Evolutionary conservation across 2,797 vertebrate genomes (phyloP).

Genomic region (Todus mexicanus): DNA sequence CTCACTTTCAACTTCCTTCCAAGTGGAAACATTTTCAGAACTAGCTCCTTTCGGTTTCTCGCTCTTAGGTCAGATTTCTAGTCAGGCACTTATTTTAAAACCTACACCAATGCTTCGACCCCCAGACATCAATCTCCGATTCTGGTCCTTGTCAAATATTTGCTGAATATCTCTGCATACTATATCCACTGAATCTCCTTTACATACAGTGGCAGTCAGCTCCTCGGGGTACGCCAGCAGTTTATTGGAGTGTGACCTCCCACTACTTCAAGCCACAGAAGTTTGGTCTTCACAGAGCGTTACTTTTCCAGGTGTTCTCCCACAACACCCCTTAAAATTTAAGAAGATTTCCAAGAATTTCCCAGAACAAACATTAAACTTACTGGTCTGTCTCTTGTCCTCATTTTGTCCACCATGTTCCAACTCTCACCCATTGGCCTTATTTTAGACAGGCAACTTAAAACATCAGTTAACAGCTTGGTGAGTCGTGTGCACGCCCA

Average conservation of each 20-base stretch:
- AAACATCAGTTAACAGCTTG: not conserved
- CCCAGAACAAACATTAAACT: constrained; percentile 42
- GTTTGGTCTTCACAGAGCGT: not conserved
- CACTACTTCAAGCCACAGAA: not conserved
- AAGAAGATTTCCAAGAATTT: constrained; percentile 39
- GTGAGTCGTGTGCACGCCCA: not conserved
- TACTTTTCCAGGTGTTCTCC: constrained; percentile 56
- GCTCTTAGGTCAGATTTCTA: not conserved
- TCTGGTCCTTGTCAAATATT: not conserved
- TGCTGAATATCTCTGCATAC: not conserved
- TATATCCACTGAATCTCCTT: not conserved
- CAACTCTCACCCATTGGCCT: not conserved
- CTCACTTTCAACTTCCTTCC: not conserved
- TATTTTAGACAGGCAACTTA: not conserved
- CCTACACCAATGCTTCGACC: not conserved
- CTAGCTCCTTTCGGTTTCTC: not conserved
- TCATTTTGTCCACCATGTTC: not conserved
- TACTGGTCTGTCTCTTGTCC: not conserved
- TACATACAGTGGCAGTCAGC: not conserved
- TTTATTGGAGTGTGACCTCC: constrained; percentile 18
- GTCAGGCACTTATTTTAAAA: not conserved
- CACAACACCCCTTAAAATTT: constrained; percentile 31
- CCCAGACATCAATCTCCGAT: not conserved
- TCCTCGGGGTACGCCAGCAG: not conserved
- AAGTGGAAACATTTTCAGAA: not conserved